Evolutionary conservation across 2,113 vertebrate genomes (phyloP).

Genomic region (Thymallus thymallus): DNA sequence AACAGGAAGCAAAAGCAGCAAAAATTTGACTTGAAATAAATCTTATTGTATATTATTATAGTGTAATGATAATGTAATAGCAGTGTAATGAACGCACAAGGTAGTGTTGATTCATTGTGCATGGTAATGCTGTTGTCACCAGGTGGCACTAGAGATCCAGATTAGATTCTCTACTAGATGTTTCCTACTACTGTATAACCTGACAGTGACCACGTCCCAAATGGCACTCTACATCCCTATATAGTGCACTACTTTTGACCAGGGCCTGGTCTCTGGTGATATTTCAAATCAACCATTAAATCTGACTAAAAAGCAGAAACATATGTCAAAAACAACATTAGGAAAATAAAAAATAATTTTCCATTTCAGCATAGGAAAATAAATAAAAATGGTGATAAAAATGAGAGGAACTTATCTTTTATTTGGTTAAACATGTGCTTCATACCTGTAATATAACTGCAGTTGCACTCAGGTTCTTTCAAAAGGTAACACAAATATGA

Average conservation of each 20-base stretch:
- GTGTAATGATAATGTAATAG: too few species aligned
- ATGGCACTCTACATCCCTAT: too few species aligned
- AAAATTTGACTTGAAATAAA: too few species aligned
- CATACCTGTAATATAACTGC: not conserved
- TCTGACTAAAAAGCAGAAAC: not conserved
- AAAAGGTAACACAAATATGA: not conserved
- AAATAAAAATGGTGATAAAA: not conserved
- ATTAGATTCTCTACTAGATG: not conserved
- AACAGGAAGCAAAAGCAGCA: not conserved
- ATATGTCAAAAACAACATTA: not conserved
- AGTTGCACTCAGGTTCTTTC: not conserved
- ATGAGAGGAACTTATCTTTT: not conserved
- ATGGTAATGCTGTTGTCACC: not conserved
- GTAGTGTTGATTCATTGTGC: not conserved
- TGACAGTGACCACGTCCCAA: too few species aligned
- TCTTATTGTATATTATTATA: too few species aligned
- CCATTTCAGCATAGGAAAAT: not conserved
- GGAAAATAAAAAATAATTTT: constrained; percentile 10
- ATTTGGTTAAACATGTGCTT: not conserved
- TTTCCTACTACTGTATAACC: not conserved
- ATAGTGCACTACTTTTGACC: too few species aligned
- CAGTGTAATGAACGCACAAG: too few species aligned
- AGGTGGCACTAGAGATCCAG: constrained; percentile 2
- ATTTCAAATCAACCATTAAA: not conserved
- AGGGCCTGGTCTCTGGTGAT: too few species aligned